Evolutionary conservation across 1,140 invertebrate genomes (phyloP).

Genomic region (Penaeus chinensis): DNA sequence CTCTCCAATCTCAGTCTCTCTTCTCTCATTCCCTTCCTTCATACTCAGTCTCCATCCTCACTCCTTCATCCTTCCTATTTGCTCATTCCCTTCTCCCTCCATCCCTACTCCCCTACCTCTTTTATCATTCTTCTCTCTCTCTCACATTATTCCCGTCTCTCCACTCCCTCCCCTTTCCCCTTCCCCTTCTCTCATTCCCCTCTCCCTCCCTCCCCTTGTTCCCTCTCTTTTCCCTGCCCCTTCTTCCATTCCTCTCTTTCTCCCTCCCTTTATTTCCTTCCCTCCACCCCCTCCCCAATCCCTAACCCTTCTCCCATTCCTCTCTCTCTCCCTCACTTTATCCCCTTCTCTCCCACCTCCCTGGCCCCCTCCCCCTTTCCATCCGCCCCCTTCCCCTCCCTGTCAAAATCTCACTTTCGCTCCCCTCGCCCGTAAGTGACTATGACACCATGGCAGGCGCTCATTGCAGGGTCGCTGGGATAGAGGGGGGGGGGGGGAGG

Average conservation of each 20-base stretch:
- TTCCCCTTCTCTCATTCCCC: neutral
- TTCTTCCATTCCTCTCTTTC: no score
- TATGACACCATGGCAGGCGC: no score
- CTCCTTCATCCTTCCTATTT: neutral
- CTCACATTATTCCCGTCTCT: neutral
- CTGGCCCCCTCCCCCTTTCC: neutral
- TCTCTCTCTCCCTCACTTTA: no score
- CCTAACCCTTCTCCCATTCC: no score
- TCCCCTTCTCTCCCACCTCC: neutral
- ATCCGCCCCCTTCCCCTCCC: neutral
- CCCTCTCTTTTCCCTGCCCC: neutral
- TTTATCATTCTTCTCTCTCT: neutral
- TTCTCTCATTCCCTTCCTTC: neutral
- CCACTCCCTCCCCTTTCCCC: neutral
- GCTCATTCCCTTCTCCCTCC: neutral
- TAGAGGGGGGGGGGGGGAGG: no score
- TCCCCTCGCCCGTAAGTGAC: no score
- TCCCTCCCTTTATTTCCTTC: neutral
- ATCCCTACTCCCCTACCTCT: neutral
- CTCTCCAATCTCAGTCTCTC: no score
- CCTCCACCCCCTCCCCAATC: neutral
- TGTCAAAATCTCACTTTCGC: neutral
- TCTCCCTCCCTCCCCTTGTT: no score
- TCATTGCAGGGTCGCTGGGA: no score
- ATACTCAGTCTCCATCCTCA: neutral